Evolutionary conservation across 2,797 vertebrate genomes (phyloP).

Genomic region (Brachyalestes nurse): DNA sequence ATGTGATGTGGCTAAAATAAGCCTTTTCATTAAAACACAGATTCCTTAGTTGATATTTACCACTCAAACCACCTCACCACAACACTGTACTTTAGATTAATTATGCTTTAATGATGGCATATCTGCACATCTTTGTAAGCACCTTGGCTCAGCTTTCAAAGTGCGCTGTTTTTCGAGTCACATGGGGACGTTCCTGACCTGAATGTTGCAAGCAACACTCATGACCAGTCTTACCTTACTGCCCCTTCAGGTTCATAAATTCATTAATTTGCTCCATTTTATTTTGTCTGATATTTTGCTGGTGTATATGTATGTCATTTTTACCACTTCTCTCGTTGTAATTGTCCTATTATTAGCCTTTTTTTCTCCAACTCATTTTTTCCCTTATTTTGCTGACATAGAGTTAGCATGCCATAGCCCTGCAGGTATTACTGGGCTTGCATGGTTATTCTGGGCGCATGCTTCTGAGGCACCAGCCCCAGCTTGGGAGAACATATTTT

Average conservation of each 20-base stretch:
- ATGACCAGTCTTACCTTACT: neutral
- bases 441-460: constrained; percentile 59
- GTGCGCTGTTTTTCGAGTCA: neutral
- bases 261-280: neutral
- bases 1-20: constrained; percentile 72
- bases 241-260: neutral
- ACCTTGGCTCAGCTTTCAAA: constrained; percentile 16
- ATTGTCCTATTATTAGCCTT: neutral
- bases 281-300: neutral
- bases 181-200: neutral
- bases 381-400: neutral
- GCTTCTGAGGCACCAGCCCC: constrained; percentile 37
- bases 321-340: neutral
- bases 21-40: constrained; percentile 69
- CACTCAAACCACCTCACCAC: constrained; percentile 65
- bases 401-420: constrained; percentile 1
- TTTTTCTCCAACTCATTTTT: neutral
- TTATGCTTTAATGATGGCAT: constrained; percentile 59
- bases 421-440: constrained; percentile 11
- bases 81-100: constrained; percentile 47
- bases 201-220: neutral
- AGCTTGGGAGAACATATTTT: constrained; percentile 33
- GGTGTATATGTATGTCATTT: too few species aligned
- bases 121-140: constrained; percentile 37
- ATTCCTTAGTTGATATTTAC: constrained; percentile 72